Base-by-base conservation (phyloP, 2,888 invertebrate species). In the Andrena praecox region DNA sequence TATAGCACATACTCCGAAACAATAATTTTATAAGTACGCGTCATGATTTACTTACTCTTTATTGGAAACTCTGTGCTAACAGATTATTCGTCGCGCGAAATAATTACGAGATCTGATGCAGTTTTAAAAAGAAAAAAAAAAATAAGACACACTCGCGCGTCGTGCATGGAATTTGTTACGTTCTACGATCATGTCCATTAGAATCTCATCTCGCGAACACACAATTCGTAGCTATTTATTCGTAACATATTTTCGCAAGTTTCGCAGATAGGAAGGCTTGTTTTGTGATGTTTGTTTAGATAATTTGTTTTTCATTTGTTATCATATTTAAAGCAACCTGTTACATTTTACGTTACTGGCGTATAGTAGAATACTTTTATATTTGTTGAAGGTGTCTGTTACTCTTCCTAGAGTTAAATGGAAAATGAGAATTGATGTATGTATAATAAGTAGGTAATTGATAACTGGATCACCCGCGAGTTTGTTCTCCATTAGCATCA, bases 281-380 rank as follows among this genome's bases (percentile, higher is more conserved):
- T 71, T 83, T 83, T 88, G 79, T 77, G 74, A 86, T 85, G 82
- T 82, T 82, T 83, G 82, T 84, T 85, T 83, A 82, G 77, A 72
- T 73, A 54, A 84, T 78, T 80, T 86, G 79, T 88, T 85, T 88
- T 82, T 79, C 78, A 80, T 88, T 88, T 88, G 85, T 86, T 88
- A 77, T 88, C 77, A 71, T 83, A 84, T 88, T 80, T 86, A 79
- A 74, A 69, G 74, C 63, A 67, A 86, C 54, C 80, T 88, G 88
- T 88, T 88, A 88, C 76, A 86, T 76, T 85, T 87, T 88, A 77
- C 73, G 89, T 88, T 88, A 82, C 79, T 79, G 74, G 59, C 82
- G 73, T 76, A 85, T 82, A 73, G 64, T 82, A 79, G 60, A 82
- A 82, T 82, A 84, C 77, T 84, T 85, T 82, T 74, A 77, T 75